phyloP scores from a whole-genome alignment of 2,113 vertebrate genomes.

The Phyllopteryx taeniolatus region DNA sequence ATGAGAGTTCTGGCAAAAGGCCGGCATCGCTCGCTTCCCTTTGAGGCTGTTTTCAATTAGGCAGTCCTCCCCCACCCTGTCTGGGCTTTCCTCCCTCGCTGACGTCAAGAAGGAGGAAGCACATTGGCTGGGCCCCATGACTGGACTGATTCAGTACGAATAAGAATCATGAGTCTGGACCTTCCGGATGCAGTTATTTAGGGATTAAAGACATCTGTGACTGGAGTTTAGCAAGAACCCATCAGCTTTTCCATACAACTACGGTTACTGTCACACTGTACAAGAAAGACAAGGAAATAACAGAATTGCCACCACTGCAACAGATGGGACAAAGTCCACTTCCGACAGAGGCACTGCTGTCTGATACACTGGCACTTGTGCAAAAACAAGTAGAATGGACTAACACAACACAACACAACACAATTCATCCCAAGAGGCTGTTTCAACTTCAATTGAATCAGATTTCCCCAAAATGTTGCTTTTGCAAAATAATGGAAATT shows the following conservation, averaged over 20 bases:
- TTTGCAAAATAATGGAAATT: neutral
- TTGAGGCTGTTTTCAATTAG: conserved; percentile 62
- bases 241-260: neutral
- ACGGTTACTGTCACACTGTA: neutral
- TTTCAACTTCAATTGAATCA: neutral
- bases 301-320: neutral
- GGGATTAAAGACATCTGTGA: neutral
- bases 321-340: conserved; percentile 1
- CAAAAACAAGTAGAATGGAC: neutral
- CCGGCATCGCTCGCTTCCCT: conserved; percentile 55
- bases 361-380: neutral
- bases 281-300: neutral
- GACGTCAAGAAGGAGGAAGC: conserved; percentile 32
- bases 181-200: neutral
- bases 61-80: conserved; percentile 48
- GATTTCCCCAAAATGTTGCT: neutral
- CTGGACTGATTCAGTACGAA: neutral
- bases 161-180: neutral
- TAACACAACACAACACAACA: neutral
- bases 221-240: neutral
- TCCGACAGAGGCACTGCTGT: neutral
- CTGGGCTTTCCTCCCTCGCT: conserved; percentile 34
- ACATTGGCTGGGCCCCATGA: conserved; percentile 17
- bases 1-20: conserved; percentile 18
- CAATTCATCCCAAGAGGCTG: neutral